Evolutionary conservation across 1,140 invertebrate species (phyloP).

Genomic region (Physella acuta): DNA sequence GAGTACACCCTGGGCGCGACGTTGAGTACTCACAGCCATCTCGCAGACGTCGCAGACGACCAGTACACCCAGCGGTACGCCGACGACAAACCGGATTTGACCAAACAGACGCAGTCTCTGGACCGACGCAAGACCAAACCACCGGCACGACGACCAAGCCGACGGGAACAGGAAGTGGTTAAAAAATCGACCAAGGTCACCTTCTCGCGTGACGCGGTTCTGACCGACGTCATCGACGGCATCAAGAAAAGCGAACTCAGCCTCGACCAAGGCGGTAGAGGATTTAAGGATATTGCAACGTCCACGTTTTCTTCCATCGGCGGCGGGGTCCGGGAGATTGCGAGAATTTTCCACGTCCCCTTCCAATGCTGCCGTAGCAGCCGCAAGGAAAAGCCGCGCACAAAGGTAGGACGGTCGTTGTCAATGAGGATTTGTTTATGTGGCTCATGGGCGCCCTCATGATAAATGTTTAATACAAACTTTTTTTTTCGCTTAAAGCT

Average conservation of each 20-base stretch:
- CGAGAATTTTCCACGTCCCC: slow-evolving; percentile 21
- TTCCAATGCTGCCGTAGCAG: slow-evolving; percentile 27
- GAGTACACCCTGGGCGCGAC: slow-evolving; percentile 20
- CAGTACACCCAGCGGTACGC: neutral
- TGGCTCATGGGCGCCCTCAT: too few relatives aligned
- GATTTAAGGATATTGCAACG: slow-evolving; percentile 22
- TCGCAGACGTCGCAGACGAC: neutral
- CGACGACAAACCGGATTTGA: slow-evolving; percentile 9
- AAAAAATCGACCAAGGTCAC: slow-evolving; percentile 20
- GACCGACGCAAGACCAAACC: slow-evolving; percentile 1
- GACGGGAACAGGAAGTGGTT: neutral
- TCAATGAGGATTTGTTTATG: too few relatives aligned
- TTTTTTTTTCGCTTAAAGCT: too few relatives aligned
- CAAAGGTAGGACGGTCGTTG: neutral
- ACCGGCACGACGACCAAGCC: neutral
- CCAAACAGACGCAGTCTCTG: slow-evolving; percentile 7
- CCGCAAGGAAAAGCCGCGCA: neutral
- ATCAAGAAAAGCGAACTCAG: slow-evolving; percentile 6
- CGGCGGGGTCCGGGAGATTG: slow-evolving; percentile 29
- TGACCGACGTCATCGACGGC: slow-evolving; percentile 25
- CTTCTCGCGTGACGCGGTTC: slow-evolving; percentile 20
- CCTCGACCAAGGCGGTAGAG: slow-evolving; percentile 10
- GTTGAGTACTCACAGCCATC: neutral
- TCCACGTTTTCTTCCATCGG: slow-evolving; percentile 22
- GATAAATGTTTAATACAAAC: too few relatives aligned